Percentiles rank a stretch among this genome's conserved stretches.
These are phyloP conservation scores for Thymallus thymallus DNA, from an alignment of 2,113 vertebrate species.

Conservation along the genomic window DNA sequence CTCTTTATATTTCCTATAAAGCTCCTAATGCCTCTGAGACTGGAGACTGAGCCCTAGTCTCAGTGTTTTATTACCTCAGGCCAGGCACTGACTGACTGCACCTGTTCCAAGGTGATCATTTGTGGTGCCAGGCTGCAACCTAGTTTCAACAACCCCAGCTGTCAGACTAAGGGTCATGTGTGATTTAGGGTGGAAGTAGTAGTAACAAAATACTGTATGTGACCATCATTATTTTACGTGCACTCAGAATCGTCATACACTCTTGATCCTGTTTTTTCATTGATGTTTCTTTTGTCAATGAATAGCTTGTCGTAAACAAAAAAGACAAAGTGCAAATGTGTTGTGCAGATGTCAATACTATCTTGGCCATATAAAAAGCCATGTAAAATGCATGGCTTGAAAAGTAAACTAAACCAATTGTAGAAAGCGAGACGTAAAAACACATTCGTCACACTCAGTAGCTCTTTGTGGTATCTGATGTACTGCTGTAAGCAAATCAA, in stretches of 20 bases:
- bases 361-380: neutral
- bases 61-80: neutral
- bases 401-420: neutral
- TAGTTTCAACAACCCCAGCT: neutral
- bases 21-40: neutral
- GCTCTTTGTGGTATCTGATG: neutral
- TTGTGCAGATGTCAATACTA: neutral
- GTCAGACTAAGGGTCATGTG: neutral
- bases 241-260: neutral
- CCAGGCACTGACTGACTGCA: neutral
- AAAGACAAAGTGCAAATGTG: neutral
- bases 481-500: neutral
- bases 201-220: neutral
- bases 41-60: neutral
- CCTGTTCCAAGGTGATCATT: neutral
- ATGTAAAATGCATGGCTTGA: no score
- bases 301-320: neutral
- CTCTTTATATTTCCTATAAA: conserved; percentile 16
- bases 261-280: neutral
- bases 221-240: neutral
- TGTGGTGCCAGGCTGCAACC: conserved; percentile 18
- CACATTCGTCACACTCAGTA: neutral
- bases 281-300: neutral
- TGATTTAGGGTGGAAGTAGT: neutral
- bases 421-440: neutral